Evolutionary conservation across 2,797 vertebrate genomes (phyloP).

Genomic region (Pipistrellus pipistrellus): DNA sequence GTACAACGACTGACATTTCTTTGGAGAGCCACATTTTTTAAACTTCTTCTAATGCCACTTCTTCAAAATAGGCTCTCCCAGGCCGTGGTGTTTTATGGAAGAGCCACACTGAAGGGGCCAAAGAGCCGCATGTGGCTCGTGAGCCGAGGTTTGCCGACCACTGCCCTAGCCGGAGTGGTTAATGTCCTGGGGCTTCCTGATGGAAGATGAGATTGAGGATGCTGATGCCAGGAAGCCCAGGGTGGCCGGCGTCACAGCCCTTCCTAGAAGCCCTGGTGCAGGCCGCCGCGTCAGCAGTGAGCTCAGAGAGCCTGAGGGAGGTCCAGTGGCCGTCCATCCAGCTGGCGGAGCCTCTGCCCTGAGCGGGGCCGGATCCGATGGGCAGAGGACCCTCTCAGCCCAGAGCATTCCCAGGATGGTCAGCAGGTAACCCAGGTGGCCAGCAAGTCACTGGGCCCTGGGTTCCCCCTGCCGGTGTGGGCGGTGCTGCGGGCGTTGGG

Average conservation of each 20-base stretch:
- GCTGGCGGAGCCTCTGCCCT: not conserved
- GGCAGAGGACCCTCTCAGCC: not conserved
- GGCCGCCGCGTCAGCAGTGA: not conserved
- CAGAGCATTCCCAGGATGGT: not conserved
- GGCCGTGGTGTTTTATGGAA: no score
- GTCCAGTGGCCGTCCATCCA: rapidly evolving
- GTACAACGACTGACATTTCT: no score
- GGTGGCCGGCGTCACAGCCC: rapidly evolving
- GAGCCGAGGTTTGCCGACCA: no score
- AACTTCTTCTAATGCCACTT: no score
- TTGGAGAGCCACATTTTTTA: no score
- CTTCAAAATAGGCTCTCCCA: no score
- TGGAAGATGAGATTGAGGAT: not conserved
- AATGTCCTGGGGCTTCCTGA: not conserved
- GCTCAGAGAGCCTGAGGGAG: not conserved
- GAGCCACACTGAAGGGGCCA: no score
- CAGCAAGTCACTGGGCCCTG: not conserved
- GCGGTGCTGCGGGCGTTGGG: no score
- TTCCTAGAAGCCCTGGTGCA: not conserved
- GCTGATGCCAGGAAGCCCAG: not conserved
- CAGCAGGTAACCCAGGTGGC: not conserved
- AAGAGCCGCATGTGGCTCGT: no score
- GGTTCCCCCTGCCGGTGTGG: not conserved
- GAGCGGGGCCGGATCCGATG: not conserved
- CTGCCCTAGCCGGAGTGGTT: no score